Evolutionary conservation across 2,113 vertebrate genomes (phyloP).

Genomic region (Lophotis ruficrista): DNA sequence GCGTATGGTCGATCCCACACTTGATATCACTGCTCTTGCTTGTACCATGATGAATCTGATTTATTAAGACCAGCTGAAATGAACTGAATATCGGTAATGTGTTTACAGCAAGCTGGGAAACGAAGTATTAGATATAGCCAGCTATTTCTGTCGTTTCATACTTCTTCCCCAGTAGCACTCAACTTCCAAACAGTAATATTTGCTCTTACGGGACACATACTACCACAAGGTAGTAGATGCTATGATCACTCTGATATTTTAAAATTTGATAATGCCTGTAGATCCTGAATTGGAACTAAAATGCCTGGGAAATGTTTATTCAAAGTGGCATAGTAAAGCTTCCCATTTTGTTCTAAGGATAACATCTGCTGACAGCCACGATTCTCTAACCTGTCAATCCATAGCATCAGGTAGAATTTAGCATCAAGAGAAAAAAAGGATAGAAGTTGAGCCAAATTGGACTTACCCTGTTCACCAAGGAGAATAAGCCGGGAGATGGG

Average conservation of each 20-base stretch:
- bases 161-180: background rate
- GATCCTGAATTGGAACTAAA: background rate
- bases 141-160: background rate
- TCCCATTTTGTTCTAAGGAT: background rate
- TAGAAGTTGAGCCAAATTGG: fast-evolving
- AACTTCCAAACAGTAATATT: background rate
- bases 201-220: background rate
- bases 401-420: background rate
- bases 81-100: background rate
- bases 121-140: background rate
- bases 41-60: background rate
- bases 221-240: no score
- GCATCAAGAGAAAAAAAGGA: background rate
- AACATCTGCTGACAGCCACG: background rate
- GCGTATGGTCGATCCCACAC: no score
- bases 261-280: background rate
- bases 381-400: background rate
- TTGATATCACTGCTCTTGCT: background rate
- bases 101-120: background rate
- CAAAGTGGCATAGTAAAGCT: background rate
- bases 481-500: background rate
- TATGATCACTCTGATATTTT: background rate
- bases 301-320: background rate
- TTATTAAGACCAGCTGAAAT: background rate
- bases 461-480: background rate